Base-by-base conservation (phyloP, 2,888 invertebrate species). In the Zaprionus bogoriensis region DNA sequence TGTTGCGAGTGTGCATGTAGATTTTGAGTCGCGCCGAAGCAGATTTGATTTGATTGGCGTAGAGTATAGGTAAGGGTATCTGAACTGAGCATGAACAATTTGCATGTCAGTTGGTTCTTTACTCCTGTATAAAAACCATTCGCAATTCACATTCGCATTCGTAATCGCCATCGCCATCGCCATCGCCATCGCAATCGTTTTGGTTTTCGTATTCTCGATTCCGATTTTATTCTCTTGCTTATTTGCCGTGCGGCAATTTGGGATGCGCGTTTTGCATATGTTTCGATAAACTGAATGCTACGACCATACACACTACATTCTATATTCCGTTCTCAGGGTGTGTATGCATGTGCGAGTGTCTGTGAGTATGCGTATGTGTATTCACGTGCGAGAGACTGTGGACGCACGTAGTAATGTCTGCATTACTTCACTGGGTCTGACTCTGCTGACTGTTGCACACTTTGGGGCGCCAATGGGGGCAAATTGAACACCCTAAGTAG, bases 211-310 rank as follows among this genome's bases (percentile, higher is more conserved):
- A n/a, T n/a, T n/a, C n/a, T n/a, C n/a, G n/a, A n/a, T n/a, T n/a
- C n/a, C 28, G 67, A 55, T 61, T 71, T 67, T 58, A 72, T 61
- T 45, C 55, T 20, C 30, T 27, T 23, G 51, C 65, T 66, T 47
- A 48, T 72, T 73, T 46, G 55, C 22, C 41, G 60, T 50, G 50
- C 67, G 60, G 67, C 47, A 64, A 68, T 62, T 61, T 38, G 39
- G 52, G 52, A 57, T 65, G 41, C 53, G 60, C 64, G 59, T 46
- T 66, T 70, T 74, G 75, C 73, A 74, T 75, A 75, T 71, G 66
- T 66, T 66, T 66, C 38, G 38, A 10, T 62, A 61, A 62, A 30
- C 57, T 39, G 51, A 61, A 20, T 46, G 67, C 48, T 52, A 38
- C 36, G 22, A 28, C 41, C 25, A 27, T 30, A 51, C 12, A 58